These are phyloP conservation scores for Zele albiditarsus DNA, from an alignment of 2,888 invertebrate genomes.

Conservation along the genomic window DNA sequence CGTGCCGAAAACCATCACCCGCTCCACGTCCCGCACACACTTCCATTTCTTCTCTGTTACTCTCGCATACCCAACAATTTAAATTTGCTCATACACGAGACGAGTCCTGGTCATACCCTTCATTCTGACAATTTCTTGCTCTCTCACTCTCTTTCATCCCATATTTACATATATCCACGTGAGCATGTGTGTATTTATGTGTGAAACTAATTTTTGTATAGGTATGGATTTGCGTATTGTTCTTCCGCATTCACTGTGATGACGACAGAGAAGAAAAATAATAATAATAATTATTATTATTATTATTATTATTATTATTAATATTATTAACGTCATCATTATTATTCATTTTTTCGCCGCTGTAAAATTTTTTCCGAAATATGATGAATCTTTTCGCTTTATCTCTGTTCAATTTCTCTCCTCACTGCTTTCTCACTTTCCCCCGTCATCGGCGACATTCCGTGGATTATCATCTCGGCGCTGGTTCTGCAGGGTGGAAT, in stretches of 20 bases:
- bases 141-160: neutral
- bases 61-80: constrained; percentile 34
- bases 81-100: constrained; percentile 36
- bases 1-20: constrained; percentile 45
- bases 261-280: neutral
- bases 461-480: constrained; percentile 28
- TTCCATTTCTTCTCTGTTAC: neutral
- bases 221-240: constrained; percentile 23
- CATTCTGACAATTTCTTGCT: constrained; percentile 27
- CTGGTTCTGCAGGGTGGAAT: constrained; percentile 27
- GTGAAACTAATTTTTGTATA: constrained; percentile 32
- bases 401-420: constrained; percentile 5
- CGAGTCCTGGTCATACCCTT: constrained; percentile 37
- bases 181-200: constrained; percentile 22
- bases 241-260: neutral
- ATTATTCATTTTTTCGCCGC: too few species aligned
- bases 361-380: too few species aligned
- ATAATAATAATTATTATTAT: neutral
- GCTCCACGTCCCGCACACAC: constrained; percentile 32
- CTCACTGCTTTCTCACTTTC: constrained; percentile 6
- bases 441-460: neutral
- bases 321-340: too few species aligned
- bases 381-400: neutral
- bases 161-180: neutral
- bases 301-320: neutral